These are phyloP conservation scores for Synergus itoensis DNA, from an alignment of 2,888 invertebrate genomes.

Conservation along the genomic window DNA sequence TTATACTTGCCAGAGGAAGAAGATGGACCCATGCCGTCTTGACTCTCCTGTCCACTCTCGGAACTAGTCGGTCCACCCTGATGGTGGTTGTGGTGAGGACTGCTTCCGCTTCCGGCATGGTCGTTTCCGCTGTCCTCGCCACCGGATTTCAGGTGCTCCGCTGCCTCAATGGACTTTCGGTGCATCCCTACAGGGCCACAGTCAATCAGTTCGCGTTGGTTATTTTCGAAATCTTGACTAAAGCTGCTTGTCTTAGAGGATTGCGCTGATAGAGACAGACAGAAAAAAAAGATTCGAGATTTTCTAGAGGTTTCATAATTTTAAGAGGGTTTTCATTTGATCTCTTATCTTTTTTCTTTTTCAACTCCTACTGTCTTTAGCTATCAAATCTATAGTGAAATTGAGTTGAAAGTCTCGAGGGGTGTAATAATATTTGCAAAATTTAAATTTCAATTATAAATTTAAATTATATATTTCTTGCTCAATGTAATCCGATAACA, in stretches of 20 bases:
- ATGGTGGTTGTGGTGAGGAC: slow-evolving; percentile 74
- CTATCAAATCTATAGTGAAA: slow-evolving; percentile 50
- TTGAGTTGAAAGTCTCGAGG: slow-evolving; percentile 45
- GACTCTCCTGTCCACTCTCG: slow-evolving; percentile 75
- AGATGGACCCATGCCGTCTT: slow-evolving; percentile 74
- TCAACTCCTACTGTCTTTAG: slow-evolving; percentile 41
- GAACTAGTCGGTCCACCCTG: slow-evolving; percentile 75
- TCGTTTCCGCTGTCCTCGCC: slow-evolving; percentile 83
- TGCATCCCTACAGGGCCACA: slow-evolving; percentile 93
- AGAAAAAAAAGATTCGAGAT: slow-evolving; percentile 70
- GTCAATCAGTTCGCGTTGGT: slow-evolving; percentile 77
- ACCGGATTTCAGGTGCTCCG: slow-evolving; percentile 94
- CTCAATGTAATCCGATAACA: background rate
- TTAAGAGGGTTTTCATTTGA: background rate
- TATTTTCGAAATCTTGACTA: slow-evolving; percentile 78
- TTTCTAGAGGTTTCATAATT: slow-evolving; percentile 44
- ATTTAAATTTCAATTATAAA: background rate
- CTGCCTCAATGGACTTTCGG: slow-evolving; percentile 98
- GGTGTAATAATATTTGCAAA: slow-evolving; percentile 5
- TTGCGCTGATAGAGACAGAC: slow-evolving; percentile 78
- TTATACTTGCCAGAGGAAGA: slow-evolving; percentile 68
- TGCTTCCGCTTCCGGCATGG: slow-evolving; percentile 74
- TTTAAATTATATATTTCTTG: background rate
- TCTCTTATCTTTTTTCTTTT: slow-evolving; percentile 29
- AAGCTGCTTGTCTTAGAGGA: slow-evolving; percentile 78